phyloP scores from a whole-genome alignment of 1,140 invertebrate genomes.

The Solen grandis region DNA sequence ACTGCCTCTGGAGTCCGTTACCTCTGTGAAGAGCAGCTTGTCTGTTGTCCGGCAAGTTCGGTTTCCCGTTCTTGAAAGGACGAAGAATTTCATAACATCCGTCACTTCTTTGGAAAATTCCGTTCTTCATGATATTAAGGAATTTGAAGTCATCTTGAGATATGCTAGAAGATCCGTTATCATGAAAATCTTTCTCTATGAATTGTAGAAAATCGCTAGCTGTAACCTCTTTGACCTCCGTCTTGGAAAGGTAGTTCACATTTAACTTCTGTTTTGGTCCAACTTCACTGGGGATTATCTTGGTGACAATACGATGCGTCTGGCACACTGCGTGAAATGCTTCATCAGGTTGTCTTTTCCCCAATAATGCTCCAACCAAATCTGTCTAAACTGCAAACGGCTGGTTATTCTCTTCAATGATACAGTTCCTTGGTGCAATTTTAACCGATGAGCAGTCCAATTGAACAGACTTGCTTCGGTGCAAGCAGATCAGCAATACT shows the following conservation, averaged over 20 bases:
- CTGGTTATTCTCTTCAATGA: background rate
- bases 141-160: background rate
- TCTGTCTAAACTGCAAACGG: background rate
- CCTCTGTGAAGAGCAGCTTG: background rate
- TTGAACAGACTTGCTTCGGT: background rate
- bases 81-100: background rate
- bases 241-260: background rate
- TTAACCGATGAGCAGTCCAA: background rate
- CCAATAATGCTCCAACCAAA: background rate
- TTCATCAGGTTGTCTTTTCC: background rate
- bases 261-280: background rate
- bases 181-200: background rate
- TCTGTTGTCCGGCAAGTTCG: background rate
- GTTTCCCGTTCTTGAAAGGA: background rate
- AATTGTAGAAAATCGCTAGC: background rate
- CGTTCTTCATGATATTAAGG: background rate
- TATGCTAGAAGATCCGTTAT: background rate
- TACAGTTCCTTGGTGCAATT: background rate
- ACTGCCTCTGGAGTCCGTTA: background rate
- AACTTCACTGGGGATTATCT: background rate
- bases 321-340: background rate
- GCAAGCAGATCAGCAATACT: background rate
- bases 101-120: background rate
- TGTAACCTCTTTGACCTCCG: background rate
- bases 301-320: background rate